Evolutionary conservation across 2,888 invertebrate species (phyloP), one percentile per base, ranked within the genome.

Genomic region (Pyrochroa serraticornis): DNA sequence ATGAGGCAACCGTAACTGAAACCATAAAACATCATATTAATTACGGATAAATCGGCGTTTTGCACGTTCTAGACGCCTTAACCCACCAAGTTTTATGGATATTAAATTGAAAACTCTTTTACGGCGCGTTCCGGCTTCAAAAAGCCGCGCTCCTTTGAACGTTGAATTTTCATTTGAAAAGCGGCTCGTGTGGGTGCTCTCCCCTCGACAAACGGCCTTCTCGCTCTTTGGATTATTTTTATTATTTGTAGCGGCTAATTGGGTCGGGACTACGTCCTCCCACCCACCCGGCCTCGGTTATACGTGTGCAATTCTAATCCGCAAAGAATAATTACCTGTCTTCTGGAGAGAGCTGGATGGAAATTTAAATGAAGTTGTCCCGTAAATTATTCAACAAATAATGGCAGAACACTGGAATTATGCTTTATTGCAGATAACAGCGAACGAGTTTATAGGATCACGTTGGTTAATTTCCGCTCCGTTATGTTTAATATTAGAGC

Each of bases 1-100:
- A 94, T 88, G 77, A 93, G 84, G 79, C 89, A 89, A 71, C 90
- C 90, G 79, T 92, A 91, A 77, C 92, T 93, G 84, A 14, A 85
- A 83, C 22, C 22, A 5, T 22, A 22, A 22, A 22, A 22, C 22
- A 22, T 35, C 33, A 47, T 22, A 35, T 54, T 54, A 47, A 47
- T 45, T 53, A 45, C 42, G 45, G n/a, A 47, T 12, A 37, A 32
- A 39, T 33, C 14, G 33, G 14, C 45, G 52, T 52, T 44, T 31
- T 44, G 36, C 37, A 14, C 37, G 32, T 22, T 30, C n/a, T 8
- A 9, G 46, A 35, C 39, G 60, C 61, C 35, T 58, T 66, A 68
- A 69, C 65, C 66, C 58, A 59, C 64, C 63, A 64, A 68, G 62
- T 70, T 64, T 64, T 65, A 65, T 68, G 65, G 68, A 72, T 71